phyloP scores from a whole-genome alignment of 2,113 vertebrate genomes.

The Lamprologus callipterus region DNA sequence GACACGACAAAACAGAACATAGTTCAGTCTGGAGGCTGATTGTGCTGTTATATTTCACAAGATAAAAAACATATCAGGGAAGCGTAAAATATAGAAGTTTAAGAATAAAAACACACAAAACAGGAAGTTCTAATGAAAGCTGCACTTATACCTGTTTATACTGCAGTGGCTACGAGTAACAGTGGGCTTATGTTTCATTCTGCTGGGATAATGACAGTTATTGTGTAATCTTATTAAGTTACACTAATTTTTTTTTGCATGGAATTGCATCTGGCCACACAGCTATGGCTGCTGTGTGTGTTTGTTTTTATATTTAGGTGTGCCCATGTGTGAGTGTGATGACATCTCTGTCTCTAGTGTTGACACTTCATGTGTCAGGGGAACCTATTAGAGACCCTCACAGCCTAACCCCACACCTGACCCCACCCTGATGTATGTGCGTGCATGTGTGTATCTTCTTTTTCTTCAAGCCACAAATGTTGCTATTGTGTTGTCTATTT shows the following conservation, averaged over 20 bases:
- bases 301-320: neutral
- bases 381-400: constrained; percentile 67
- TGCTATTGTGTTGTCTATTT: neutral
- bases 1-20: neutral
- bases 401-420: constrained; percentile 61
- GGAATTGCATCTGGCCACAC: neutral
- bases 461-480: neutral
- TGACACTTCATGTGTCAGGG: constrained; percentile 64
- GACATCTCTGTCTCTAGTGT: constrained; percentile 49
- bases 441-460: neutral
- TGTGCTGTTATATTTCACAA: neutral
- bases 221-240: neutral
- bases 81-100: neutral
- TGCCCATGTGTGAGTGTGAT: constrained; percentile 1
- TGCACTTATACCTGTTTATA: neutral
- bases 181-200: neutral
- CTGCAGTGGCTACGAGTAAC: neutral
- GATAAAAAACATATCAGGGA: neutral
- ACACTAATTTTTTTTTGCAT: neutral
- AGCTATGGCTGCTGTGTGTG: neutral
- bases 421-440: constrained; percentile 41
- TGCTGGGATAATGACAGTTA: neutral
- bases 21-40: neutral
- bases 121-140: neutral
- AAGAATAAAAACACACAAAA: neutral